Percentiles rank a stretch among this genome's conserved stretches.
phyloP scores from a whole-genome alignment of 1,140 invertebrate genomes.

The Trigoniulus corallinus region DNA sequence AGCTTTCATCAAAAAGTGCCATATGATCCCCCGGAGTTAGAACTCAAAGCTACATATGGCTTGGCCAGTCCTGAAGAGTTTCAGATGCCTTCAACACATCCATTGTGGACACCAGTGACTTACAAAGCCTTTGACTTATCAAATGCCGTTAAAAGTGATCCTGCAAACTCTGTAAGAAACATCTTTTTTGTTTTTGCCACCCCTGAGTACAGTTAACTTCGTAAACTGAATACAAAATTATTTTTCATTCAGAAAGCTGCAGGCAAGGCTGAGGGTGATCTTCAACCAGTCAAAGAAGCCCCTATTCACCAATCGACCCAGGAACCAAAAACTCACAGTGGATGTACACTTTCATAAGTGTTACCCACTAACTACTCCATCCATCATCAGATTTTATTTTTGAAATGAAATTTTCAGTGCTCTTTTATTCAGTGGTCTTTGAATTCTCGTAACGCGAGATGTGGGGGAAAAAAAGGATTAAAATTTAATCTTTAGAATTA shows the following conservation, averaged over 20 bases:
- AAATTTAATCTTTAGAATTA: no score
- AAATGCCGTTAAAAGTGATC: constrained; percentile 13
- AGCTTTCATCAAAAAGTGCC: constrained; percentile 52
- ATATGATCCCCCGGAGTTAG: constrained; percentile 38
- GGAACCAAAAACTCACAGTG: constrained; percentile 45
- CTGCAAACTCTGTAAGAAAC: constrained; percentile 16
- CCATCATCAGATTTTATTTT: no score
- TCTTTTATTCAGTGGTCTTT: no score
- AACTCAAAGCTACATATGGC: constrained; percentile 48
- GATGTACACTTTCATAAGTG: constrained; percentile 37
- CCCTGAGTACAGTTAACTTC: no score
- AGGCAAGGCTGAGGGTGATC: constrained; percentile 32
- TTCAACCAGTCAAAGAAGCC: constrained; percentile 47
- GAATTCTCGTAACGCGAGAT: no score
- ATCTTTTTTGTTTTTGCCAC: no score
- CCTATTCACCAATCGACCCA: constrained; percentile 38
- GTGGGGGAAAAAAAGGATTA: no score
- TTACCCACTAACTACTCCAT: no score
- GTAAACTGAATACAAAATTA: no score
- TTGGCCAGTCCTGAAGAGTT: constrained; percentile 46
- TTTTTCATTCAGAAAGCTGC: constrained; percentile 23
- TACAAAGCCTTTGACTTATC: constrained; percentile 38
- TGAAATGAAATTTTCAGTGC: no score
- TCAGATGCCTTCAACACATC: constrained; percentile 32
- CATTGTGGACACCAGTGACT: constrained; percentile 38